Evolutionary conservation across 2,113 vertebrate species (phyloP).

Genomic region (Oenanthe oenanthe): DNA sequence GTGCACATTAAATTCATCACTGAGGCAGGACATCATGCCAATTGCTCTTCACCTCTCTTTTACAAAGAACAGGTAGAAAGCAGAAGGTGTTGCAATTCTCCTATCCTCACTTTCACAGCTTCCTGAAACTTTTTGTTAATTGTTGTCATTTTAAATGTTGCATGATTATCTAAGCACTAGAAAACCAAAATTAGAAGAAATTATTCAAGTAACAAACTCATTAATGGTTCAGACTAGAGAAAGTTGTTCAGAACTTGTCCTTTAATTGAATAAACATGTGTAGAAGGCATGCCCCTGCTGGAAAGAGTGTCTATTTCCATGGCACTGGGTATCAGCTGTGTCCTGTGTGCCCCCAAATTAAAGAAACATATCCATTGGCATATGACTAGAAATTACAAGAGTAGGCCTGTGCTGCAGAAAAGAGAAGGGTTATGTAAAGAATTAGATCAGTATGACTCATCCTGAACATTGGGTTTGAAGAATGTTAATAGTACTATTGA

Average conservation of each 20-base stretch:
- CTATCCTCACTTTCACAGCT: not conserved
- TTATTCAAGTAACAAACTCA: not conserved
- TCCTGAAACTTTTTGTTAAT: not conserved
- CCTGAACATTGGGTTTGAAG: slow-evolving; percentile 58
- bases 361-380: not conserved
- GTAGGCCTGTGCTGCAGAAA: not conserved
- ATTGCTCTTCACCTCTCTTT: not conserved
- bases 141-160: not conserved
- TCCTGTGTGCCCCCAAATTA: not conserved
- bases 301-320: not conserved
- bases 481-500: slow-evolving; percentile 69
- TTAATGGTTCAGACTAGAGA: not conserved
- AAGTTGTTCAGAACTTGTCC: not conserved
- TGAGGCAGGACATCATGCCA: not conserved
- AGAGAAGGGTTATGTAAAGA: slow-evolving; percentile 50
- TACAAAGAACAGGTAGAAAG: not conserved
- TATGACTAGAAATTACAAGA: not conserved
- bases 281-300: not conserved
- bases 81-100: not conserved
- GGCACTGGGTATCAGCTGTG: not conserved
- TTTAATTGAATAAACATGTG: not conserved
- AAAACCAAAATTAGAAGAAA: not conserved
- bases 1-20: not conserved
- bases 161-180: not conserved
- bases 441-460: slow-evolving; percentile 62